Conservation (phyloP, 2,797 vertebrate species). For the Gymnocypris eckloni region DNA sequence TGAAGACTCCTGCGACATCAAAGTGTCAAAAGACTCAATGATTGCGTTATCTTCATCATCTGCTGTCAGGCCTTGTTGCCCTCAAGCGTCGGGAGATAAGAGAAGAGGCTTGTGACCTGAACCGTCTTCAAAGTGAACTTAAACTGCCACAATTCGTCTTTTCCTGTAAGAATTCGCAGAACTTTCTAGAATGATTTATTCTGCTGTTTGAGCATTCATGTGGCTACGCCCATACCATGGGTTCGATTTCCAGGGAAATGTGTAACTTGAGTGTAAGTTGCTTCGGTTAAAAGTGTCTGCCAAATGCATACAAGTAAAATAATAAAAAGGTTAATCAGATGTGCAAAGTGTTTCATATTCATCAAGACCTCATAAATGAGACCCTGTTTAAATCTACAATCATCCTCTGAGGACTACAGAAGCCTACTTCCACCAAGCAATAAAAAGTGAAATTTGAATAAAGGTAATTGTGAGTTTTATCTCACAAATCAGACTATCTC, state of each 20-base stretch:
- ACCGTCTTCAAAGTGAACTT: slow-evolving; percentile 63
- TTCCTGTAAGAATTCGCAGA: slow-evolving; percentile 4
- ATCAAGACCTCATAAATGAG: neutral
- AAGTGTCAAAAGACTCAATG: slow-evolving; percentile 67
- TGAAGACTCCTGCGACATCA: slow-evolving; percentile 53
- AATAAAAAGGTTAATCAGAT: neutral
- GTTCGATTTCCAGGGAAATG: neutral
- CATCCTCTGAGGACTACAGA: neutral
- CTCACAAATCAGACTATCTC: neutral
- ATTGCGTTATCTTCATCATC: slow-evolving; percentile 65
- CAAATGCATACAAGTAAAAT: neutral
- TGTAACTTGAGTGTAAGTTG: neutral
- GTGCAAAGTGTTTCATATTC: neutral
- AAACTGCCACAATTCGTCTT: neutral
- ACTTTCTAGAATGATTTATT: slow-evolving; percentile 62
- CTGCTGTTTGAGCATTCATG: neutral
- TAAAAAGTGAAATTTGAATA: neutral
- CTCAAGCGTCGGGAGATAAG: slow-evolving; percentile 60
- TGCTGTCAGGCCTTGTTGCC: slow-evolving; percentile 52
- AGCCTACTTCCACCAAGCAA: neutral
- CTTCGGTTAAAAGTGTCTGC: neutral
- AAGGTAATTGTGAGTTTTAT: neutral
- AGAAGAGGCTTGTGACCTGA: slow-evolving; percentile 74
- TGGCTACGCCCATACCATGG: neutral
- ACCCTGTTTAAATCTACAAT: neutral